Evolutionary conservation across 2,888 invertebrate species (phyloP), one percentile per base, ranked within the genome.

Genomic region (Hyposoter dolosus): DNA sequence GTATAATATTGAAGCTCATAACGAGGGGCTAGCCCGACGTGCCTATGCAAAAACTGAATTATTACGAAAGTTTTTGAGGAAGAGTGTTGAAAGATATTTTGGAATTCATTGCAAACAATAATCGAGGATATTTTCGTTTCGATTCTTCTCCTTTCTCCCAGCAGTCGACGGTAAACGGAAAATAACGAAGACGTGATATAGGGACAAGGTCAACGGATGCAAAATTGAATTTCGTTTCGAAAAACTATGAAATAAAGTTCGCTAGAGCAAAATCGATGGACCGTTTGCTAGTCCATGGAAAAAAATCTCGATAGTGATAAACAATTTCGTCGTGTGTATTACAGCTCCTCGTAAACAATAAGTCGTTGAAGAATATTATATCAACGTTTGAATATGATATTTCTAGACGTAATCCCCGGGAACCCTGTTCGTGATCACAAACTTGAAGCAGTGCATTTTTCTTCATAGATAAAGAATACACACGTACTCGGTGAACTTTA

Each of bases 371-470:
- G 10, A 10, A 23, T 23, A 9, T 23, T 10, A 19, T 9, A 53
- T 5, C n/a, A 19, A 19, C 50, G 7, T 19, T 19, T n/a, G 19
- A 50, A 50, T n/a, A n/a, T 9, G 10, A 53, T 9, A 53, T 53
- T 43, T 68, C 10, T 17, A 53, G 45, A 43, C 32, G 19, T 23
- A 12, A 81, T 40, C 32, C 23, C n/a, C 10, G 47, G 7, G 12
- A 74, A 47, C 23, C 75, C 50, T 40, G 77, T 66, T 66, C 83
- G 80, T 83, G 81, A 86, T 81, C 53, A 53, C 12, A 50, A 69
- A 53, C 78, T 40, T 82, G 74, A 56, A 65, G 50, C 68, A 69
- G 17, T 9, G 75, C 63, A 66, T 17, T 45, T 65, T 65, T 45
- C 81, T 40, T n/a, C 66, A 65, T 47, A 19, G n/a, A 77, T 72